phyloP scores from a whole-genome alignment of 2,888 invertebrate genomes.

The Pseudoips prasinana region DNA sequence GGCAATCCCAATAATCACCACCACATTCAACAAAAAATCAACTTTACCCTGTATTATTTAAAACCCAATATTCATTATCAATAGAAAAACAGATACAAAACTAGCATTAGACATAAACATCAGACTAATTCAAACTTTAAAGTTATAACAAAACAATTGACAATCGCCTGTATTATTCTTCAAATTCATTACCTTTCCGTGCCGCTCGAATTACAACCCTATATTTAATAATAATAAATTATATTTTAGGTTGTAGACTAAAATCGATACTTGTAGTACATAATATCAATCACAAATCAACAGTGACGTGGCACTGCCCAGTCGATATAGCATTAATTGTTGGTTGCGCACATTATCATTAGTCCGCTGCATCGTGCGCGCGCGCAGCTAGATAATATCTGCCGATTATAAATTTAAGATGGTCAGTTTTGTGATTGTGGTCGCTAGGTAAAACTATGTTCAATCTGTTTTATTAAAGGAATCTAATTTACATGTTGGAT shows the following conservation, averaged over 20 bases:
- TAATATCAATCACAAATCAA: slow-evolving; percentile 78
- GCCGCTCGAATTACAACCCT: slow-evolving; percentile 1
- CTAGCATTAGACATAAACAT: slow-evolving; percentile 1
- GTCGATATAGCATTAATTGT: slow-evolving; percentile 67
- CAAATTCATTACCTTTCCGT: slow-evolving; percentile 1
- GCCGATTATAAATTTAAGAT: slow-evolving; percentile 46
- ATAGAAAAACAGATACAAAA: slow-evolving; percentile 9
- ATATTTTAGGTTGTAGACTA: background rate
- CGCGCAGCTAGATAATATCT: slow-evolving; percentile 55
- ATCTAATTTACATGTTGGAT: no score
- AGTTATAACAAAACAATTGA: background rate
- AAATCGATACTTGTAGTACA: slow-evolving; percentile 36
- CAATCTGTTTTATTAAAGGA: no score
- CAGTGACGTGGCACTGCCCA: slow-evolving; percentile 64
- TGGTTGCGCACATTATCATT: slow-evolving; percentile 60
- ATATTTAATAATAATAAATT: background rate
- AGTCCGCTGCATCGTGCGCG: slow-evolving; percentile 43
- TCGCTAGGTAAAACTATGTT: no score
- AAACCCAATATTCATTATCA: slow-evolving; percentile 12
- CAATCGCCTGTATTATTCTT: slow-evolving; percentile 8
- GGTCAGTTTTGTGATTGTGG: slow-evolving; percentile 35
- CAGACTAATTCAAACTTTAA: slow-evolving; percentile 16
- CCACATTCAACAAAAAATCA: slow-evolving; percentile 1
- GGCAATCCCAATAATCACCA: slow-evolving; percentile 9
- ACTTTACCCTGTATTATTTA: background rate